Evolutionary conservation across 2,888 invertebrate genomes (phyloP).

Genomic region (Mimas tiliae): DNA sequence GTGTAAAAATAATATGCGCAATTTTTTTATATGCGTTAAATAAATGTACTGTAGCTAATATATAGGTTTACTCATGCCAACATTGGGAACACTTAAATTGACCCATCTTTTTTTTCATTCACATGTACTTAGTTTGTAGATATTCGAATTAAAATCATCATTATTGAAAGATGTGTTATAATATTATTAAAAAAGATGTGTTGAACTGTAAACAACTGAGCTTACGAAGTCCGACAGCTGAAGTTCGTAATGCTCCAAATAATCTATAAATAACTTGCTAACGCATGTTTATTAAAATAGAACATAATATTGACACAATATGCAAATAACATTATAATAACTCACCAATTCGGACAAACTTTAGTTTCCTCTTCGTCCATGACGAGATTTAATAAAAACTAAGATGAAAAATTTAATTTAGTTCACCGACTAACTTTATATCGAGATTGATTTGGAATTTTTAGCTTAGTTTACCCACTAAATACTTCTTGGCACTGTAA

Average conservation of each 20-base stretch:
- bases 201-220: slow-evolving; percentile 66
- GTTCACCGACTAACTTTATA: not conserved
- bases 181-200: slow-evolving; percentile 4
- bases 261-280: slow-evolving; percentile 76
- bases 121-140: too few species aligned
- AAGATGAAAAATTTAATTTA: slow-evolving; percentile 1
- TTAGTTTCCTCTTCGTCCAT: slow-evolving; percentile 75
- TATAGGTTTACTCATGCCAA: too few species aligned
- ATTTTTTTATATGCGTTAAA: too few species aligned
- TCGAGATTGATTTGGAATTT: not conserved
- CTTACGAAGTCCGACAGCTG: slow-evolving; percentile 57
- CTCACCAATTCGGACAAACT: slow-evolving; percentile 83
- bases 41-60: too few species aligned
- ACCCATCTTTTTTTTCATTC: too few species aligned
- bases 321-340: slow-evolving; percentile 41
- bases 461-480: not conserved
- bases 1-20: too few species aligned
- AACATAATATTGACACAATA: slow-evolving; percentile 69
- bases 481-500: slow-evolving; percentile 22
- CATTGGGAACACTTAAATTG: too few species aligned
- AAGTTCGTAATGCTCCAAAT: slow-evolving; percentile 68
- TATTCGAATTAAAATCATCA: too few species aligned
- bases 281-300: slow-evolving; percentile 73
- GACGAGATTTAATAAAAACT: slow-evolving; percentile 30
- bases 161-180: not conserved